These are phyloP conservation scores for Quiscalus mexicanus DNA, from an alignment of 2,113 vertebrate genomes.

Conservation along the genomic window DNA sequence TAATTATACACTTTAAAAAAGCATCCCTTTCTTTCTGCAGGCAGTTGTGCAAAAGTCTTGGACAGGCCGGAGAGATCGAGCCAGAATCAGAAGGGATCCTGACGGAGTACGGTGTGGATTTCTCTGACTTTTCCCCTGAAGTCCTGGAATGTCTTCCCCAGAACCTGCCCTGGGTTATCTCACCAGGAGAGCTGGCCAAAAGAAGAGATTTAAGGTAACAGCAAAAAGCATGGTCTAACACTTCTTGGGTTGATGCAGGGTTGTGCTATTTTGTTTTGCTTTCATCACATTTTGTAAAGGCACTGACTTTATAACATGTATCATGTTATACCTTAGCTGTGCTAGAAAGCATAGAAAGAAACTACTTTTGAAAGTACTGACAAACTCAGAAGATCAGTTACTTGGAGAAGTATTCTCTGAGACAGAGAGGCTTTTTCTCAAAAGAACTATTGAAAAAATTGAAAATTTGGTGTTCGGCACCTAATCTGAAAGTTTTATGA, in stretches of 20 bases:
- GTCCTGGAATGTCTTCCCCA: conserved; percentile 89
- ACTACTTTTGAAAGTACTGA: not conserved
- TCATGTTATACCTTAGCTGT: not conserved
- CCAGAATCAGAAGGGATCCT: conserved; percentile 96
- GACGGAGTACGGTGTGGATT: conserved; percentile 91
- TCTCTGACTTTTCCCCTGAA: conserved; percentile 87
- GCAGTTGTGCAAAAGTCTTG: conserved; percentile 88
- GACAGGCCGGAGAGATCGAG: conserved; percentile 94
- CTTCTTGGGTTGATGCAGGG: not conserved
- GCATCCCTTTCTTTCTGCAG: conserved; percentile 65
- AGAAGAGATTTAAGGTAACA: conserved; percentile 91
- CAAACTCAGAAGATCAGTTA: not conserved
- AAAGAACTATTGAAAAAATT: conserved; percentile 48
- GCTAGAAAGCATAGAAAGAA: not conserved
- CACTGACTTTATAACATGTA: not conserved
- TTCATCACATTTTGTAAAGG: not conserved
- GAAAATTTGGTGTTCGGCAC: conserved; percentile 14
- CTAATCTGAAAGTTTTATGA: conserved; percentile 74
- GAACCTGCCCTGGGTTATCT: conserved; percentile 86
- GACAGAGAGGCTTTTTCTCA: conserved; percentile 17
- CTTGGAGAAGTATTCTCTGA: conserved; percentile 1
- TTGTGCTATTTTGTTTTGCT: not conserved
- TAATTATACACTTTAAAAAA: not conserved
- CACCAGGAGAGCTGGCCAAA: conserved; percentile 79
- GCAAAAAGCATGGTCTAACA: not conserved